phyloP scores from a whole-genome alignment of 1,140 invertebrate species.

The Sycophila sp. region DNA sequence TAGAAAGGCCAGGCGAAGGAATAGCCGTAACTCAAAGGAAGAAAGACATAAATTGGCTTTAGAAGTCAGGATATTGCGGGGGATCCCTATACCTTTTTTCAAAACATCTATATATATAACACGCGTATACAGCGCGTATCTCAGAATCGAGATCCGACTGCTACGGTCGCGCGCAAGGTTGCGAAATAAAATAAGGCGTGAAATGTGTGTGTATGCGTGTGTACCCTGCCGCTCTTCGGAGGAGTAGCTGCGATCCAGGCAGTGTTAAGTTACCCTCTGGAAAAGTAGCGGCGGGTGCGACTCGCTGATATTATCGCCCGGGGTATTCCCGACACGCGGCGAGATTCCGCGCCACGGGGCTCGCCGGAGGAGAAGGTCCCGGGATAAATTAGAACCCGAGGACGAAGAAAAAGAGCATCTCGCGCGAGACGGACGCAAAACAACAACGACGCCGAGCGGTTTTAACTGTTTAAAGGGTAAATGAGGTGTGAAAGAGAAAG shows the following conservation, averaged over 20 bases:
- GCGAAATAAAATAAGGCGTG: slow-evolving; percentile 10
- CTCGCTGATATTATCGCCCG: slow-evolving; percentile 44
- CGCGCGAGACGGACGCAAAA: too few species aligned
- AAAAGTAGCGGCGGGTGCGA: slow-evolving; percentile 16
- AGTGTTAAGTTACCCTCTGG: slow-evolving; percentile 26
- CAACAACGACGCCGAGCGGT: too few species aligned
- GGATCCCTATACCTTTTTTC: too few species aligned
- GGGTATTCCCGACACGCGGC: slow-evolving; percentile 26
- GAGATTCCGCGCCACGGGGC: slow-evolving; percentile 10
- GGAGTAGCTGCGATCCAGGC: not conserved
- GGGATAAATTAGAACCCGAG: not conserved
- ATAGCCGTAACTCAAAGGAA: slow-evolving; percentile 15
- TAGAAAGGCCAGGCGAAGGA: not conserved
- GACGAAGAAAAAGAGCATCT: too few species aligned
- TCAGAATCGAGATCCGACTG: not conserved
- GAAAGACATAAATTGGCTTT: slow-evolving; percentile 22
- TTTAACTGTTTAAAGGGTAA: not conserved
- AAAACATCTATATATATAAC: not conserved
- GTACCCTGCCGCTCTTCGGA: not conserved
- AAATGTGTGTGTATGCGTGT: not conserved
- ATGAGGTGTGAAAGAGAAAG: not conserved
- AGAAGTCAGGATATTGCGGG: slow-evolving; percentile 6
- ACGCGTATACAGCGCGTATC: not conserved
- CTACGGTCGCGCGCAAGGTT: not conserved
- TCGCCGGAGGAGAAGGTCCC: too few species aligned